Evolutionary conservation across 2,113 vertebrate species (phyloP).

Genomic region (Aplodontia rufa): DNA sequence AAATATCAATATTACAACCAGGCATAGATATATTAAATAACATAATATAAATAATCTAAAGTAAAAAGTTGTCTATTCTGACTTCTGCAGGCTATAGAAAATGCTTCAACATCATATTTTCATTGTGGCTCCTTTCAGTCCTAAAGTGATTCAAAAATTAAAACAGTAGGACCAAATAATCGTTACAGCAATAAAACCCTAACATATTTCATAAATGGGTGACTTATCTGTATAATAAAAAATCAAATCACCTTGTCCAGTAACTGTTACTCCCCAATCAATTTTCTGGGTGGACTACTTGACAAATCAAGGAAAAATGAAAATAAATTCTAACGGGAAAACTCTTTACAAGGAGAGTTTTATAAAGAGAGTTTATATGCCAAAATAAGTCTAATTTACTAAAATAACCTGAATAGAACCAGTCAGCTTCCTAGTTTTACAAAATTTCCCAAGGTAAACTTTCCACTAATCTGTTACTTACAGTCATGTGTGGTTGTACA

Average conservation of each 20-base stretch:
- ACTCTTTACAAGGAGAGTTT: neutral
- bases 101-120: neutral
- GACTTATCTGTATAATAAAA: neutral
- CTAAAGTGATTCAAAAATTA: neutral
- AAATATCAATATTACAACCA: neutral
- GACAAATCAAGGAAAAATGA: neutral
- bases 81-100: neutral
- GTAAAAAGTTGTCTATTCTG: neutral
- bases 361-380: no score
- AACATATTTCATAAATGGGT: neutral
- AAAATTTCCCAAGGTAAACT: neutral
- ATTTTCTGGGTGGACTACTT: neutral
- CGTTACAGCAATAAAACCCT: neutral
- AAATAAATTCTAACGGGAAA: neutral
- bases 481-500: no score
- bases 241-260: neutral
- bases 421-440: neutral
- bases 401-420: neutral
- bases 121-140: neutral
- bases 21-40: neutral
- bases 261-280: neutral
- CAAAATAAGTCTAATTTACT: neutral
- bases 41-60: neutral
- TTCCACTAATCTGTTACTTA: neutral
- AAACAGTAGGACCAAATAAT: neutral